phyloP scores from a whole-genome alignment of 2,797 vertebrate species.

The Cuniculus paca region DNA sequence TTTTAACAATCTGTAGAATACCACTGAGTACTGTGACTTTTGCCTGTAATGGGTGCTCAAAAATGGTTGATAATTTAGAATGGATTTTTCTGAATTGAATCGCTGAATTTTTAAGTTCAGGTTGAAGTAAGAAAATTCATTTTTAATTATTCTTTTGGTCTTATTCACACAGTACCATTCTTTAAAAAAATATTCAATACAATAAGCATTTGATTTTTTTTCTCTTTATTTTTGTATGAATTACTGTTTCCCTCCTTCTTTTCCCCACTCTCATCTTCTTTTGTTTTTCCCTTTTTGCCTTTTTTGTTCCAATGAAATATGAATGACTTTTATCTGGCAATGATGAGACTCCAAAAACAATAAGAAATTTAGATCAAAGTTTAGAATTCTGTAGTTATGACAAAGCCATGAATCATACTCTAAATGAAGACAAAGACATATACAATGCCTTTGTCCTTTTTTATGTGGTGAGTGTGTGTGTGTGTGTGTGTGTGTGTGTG shows the following conservation, averaged over 20 bases:
- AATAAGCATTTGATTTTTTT: slow-evolving; percentile 51
- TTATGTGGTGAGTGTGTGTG: too few relatives aligned
- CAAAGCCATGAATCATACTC: slow-evolving; percentile 33
- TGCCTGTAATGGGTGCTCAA: background rate
- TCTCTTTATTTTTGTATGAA: background rate
- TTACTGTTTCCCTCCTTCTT: background rate
- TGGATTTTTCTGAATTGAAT: slow-evolving; percentile 16
- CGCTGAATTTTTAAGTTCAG: slow-evolving; percentile 23
- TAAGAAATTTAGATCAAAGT: background rate
- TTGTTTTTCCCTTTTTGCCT: background rate
- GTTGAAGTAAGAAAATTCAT: slow-evolving; percentile 17
- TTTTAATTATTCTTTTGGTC: slow-evolving; percentile 31
- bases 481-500: too few relatives aligned
- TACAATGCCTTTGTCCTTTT: too few relatives aligned
- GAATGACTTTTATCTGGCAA: slow-evolving; percentile 9
- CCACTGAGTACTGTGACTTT: slow-evolving; percentile 3
- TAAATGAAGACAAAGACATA: slow-evolving; percentile 20
- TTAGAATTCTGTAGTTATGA: slow-evolving; percentile 46
- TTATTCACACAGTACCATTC: slow-evolving; percentile 32
- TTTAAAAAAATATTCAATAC: slow-evolving; percentile 39
- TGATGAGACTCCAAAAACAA: slow-evolving; percentile 8
- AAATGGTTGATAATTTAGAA: background rate
- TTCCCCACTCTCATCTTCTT: background rate
- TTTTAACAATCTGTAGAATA: background rate
- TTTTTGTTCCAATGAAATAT: slow-evolving; percentile 38